Base-by-base conservation (phyloP, 1,140 invertebrate genomes). In the Eufriesea mexicana region DNA sequence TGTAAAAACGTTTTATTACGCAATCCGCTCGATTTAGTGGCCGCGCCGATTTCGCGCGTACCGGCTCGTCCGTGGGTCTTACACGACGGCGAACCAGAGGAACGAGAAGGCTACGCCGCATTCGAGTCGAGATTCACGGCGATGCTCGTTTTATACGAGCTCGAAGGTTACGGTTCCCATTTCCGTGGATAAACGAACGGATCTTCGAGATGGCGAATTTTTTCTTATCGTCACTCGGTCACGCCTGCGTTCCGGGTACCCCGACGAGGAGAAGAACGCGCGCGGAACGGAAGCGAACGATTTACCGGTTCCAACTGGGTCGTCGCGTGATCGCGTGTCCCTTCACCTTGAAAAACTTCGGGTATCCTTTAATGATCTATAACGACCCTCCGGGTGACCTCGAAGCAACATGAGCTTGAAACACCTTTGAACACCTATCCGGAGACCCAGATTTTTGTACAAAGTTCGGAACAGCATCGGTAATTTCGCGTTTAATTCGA, bases 1-100 rank as follows among this genome's bases (percentile, higher is more conserved):
- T 54, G 68, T 54, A 71, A 74, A 59, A 74, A 57, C 42, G 72
- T 59, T 74, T 59, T 45, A 57, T 57, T 45, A 59, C 57, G 57
- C 54, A 74, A 45, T 59, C 35, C 16, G 35, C 9, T 7, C 25
- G 49, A 71, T 51, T 71, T 71, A 71, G 20, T 18, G 68, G 18
- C 18, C 5, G 49, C 25, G 12, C 68, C 68, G 49, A 71, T 71
- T 71, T 71, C 25, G 25, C 12, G 10, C n/a, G 45, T 49, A 20
- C n/a, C 45, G 5, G 2, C 5, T 0, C 25, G 68, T 14, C 9
- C 47, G 20, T 71, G 35, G 20, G 54, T 71, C 47, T 51, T 54
- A 5, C 25, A 23, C 68, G 68, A 35, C 12, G 68, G 47, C 23
- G 8, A 5, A 18, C 28, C 14, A 18, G 68, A 6, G 25, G 10